Evolutionary conservation across 2,113 vertebrate genomes (phyloP).

Genomic region (Marcusenius ussheri): DNA sequence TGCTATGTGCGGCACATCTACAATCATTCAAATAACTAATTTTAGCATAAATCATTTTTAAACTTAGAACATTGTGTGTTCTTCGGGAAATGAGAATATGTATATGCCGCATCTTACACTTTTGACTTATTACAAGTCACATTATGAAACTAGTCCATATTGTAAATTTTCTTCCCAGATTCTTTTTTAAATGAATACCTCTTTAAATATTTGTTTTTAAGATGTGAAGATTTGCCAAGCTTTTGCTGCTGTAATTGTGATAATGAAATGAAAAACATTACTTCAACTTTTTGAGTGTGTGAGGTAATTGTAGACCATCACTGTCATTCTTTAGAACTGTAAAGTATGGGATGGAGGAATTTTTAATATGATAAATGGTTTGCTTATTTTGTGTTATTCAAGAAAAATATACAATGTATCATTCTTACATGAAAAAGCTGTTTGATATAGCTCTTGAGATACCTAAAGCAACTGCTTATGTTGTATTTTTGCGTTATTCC

Average conservation of each 20-base stretch:
- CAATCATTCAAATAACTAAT: constrained; percentile 99
- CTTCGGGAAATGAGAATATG: constrained; percentile 31
- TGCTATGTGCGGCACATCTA: constrained; percentile 82
- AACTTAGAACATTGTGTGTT: constrained; percentile 63
- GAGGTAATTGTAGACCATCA: constrained; percentile 1
- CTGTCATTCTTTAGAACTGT: constrained; percentile 11
- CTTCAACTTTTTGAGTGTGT: neutral
- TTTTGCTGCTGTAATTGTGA: constrained; percentile 8
- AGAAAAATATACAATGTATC: constrained; percentile 16
- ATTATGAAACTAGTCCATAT: constrained; percentile 1
- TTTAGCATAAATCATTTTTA: constrained; percentile 98
- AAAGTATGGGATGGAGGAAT: constrained; percentile 1
- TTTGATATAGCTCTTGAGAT: constrained; percentile 6
- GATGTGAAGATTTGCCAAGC: neutral
- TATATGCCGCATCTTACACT: constrained; percentile 11
- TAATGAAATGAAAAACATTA: neutral
- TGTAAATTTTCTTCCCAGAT: neutral
- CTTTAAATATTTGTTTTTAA: constrained; percentile 8
- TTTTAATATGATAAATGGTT: constrained; percentile 8
- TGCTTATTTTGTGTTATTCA: constrained; percentile 15
- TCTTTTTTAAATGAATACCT: constrained; percentile 18
- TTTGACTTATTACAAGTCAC: constrained; percentile 20
- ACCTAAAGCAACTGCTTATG: neutral
- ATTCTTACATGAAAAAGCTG: constrained; percentile 7
- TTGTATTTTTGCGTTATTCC: neutral